Evolutionary conservation across 2,113 vertebrate genomes (phyloP).

Genomic region (Megaptera novaeangliae): DNA sequence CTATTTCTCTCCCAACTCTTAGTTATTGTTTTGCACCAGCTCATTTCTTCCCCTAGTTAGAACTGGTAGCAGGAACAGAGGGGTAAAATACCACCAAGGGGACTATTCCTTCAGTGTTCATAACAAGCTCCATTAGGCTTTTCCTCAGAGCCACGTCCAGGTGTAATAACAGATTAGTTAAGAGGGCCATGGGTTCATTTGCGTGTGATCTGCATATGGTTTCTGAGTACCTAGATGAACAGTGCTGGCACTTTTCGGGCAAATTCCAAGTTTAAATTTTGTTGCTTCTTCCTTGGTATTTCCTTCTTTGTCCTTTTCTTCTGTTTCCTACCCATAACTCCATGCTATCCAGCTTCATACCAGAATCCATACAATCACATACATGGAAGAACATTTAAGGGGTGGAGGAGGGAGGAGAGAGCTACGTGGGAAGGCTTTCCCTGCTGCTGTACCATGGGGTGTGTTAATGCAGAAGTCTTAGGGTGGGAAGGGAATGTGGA

Average conservation of each 20-base stretch:
- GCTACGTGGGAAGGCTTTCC: neutral
- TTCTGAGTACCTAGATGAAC: conserved; percentile 21
- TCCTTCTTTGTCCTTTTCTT: neutral
- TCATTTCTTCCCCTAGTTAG: conserved; percentile 43
- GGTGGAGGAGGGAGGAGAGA: neutral
- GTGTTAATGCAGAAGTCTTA: neutral
- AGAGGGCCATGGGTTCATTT: conserved; percentile 55
- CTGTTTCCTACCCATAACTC: neutral
- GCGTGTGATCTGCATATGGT: conserved; percentile 45
- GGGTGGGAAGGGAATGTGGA: neutral
- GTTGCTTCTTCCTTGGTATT: neutral
- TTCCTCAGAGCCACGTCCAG: conserved; percentile 63
- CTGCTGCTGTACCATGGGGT: neutral
- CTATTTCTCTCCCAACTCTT: neutral
- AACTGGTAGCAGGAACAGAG: conserved; percentile 47
- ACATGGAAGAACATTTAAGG: neutral
- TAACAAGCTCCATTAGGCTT: conserved; percentile 52
- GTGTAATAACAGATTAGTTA: conserved; percentile 65
- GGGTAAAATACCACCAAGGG: conserved; percentile 53
- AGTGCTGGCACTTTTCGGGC: neutral
- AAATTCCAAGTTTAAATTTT: conserved; percentile 10
- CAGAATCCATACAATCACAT: neutral
- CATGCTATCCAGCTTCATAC: neutral
- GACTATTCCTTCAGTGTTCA: neutral
- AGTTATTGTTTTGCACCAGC: conserved; percentile 50